Base-by-base conservation (phyloP, 2,113 vertebrate genomes). In the Antechinus stuartii region DNA sequence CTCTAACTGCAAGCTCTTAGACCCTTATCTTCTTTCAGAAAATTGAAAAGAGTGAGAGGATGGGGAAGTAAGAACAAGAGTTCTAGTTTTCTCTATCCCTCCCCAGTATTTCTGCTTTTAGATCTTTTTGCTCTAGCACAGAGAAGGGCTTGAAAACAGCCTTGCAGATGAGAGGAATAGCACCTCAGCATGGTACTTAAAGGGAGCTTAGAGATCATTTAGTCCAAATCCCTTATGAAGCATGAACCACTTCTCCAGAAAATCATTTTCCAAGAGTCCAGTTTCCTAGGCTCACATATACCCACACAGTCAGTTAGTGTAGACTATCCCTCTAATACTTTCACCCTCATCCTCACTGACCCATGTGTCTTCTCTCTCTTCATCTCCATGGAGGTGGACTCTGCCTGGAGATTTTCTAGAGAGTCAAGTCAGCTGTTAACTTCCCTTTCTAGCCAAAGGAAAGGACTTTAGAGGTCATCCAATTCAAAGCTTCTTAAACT, bases 1-100 rank as follows among this genome's bases (percentile, higher is more conserved):
- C 91, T 94, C 47, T 55, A 90, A 55, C 19, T 92, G 68, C n/a
- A 84, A 84, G 16, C 68, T 84, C 68, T 84, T 84, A 84, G n/a
- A 84, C 22, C 1, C 68, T 84, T 42, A 22, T 84, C n/a, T 8
- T 42, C n/a, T 84, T 84, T 42, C n/a, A 84, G n/a, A 84, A 84
- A 84, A 23, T 42, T 42, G n/a, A n/a, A 90, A 54, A 91, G 89
- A 46, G 61, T 35, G 30, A 68, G 76, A 92, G 92, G 89, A 91
- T 12, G 19, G n/a, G n/a, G 46, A 46, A 91, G 46, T 23, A 54
- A 52, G 50, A 19, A 52, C n/a, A 95, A 47, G 9, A 19, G 14
- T 0, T 54, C 50, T 91, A 22, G 52, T 7, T 84, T 84, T 35
- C 68, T 42, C n/a, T 23, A 2, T 84, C 7, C 7, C 16, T 42